Evolutionary conservation across 1,140 invertebrate species (phyloP), one percentile per base, ranked within the genome.

Genomic region (Marisa cornuarietis): DNA sequence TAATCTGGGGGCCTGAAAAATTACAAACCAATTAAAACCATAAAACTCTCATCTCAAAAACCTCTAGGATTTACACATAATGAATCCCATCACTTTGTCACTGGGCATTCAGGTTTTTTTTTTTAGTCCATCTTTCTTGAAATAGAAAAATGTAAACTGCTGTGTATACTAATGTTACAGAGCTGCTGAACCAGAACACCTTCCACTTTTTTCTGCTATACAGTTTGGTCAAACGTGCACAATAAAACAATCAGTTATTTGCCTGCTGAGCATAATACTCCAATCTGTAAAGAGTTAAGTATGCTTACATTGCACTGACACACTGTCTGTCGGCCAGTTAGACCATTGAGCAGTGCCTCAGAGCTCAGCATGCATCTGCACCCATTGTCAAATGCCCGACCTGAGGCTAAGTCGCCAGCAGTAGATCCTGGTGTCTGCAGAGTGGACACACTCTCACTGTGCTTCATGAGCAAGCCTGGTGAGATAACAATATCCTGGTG

Each of bases 301-400:
- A 22, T 54, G 80, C 85, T 85, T 81, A 89, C 88, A 79, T 86
- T 88, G 85, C 89, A 91, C 66, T 87, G 80, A 81, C 90, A 90
- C 31, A 86, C 72, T 20, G 86, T 87, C 73, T 87, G 81, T 80
- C 84, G 80, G 16, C 89, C 88, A 63, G 89, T 87, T 31, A 90
- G 81, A 72, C 88, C 86, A 78, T 90, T 90, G 20, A 87, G 79
- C 14, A 90, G 79, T 2, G 94, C 95, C 88, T 94, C 93, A 85
- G 94, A 94, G 81, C 94, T 94, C 86, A 94, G 93, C 88, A 95
- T 94, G 91, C 97, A 99, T 82, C 94, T 94, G 92, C 98, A 99
- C 78, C 97, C 97, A 91, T 96, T 98, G 91, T 99, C 97, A 92
- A 99, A 99, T 49, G 97, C 97, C 85, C 95, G 93, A 61, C 97